Base-by-base conservation (phyloP, 2,113 vertebrate genomes). In the Tupaia tana region DNA sequence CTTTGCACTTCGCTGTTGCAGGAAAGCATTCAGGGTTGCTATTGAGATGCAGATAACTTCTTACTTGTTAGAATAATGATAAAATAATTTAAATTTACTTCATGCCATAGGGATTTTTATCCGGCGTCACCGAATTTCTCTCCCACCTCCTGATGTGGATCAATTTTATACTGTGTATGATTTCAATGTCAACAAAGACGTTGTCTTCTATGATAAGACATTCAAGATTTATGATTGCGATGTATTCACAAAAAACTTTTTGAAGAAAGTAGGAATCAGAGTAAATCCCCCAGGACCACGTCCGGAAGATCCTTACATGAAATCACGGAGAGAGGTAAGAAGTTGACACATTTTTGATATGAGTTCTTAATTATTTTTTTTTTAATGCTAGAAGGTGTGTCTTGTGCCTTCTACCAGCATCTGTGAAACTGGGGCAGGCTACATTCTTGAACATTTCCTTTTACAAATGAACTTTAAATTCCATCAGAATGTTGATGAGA, bases 221-320 rank as follows among this genome's bases (percentile, higher is more conserved):
- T 99, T 99, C 74, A 99, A 96, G 61, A 98, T 99, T 97, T 98
- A 98, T 89, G 97, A 98, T 86, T 99, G 99, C 97, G 99, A 99
- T 97, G 54, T 87, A 16, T 99, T 99, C 93, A 99, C 99, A 63
- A 98, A 95, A 96, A 98, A 98, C 82, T 99, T 99, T 88, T 97
- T 99, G 97, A 98, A 87, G 64, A 99, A 99, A 96, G 98, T 99
- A 11, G 99, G 99, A 83, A 87, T 99, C 74, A 97, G 88, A 79
- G 16, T 99, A 71, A 99, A 99, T 75, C 89, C 98, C 18, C 97
- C 98, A 0, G 58, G 73, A 54, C 4, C 29, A 34, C 29, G 98
- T 59, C 99, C 99, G 0, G 94, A 98, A 3, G 99, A 99, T 97
- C 98, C 99, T 0, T 99, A 99, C 95, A 98, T 96, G 83, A 98